Percentiles rank a stretch among this genome's conserved stretches.
Evolutionary conservation across 2,888 invertebrate species (phyloP).

Genomic region (Antheraea assamensis): DNA sequence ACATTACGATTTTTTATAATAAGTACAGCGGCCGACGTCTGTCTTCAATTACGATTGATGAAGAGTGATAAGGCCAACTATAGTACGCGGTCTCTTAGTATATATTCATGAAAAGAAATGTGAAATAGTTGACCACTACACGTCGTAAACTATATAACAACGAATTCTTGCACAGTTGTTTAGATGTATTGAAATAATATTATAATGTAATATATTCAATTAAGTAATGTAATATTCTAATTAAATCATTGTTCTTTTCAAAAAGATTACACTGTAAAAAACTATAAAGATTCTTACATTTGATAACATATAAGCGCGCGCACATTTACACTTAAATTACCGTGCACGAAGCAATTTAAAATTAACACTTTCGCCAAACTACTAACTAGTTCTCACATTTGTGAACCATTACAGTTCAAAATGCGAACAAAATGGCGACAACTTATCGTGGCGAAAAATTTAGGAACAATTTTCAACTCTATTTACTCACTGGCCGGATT

Average conservation of each 20-base stretch:
- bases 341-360: not conserved
- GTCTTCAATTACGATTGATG: not conserved
- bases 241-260: not conserved
- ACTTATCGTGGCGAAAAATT: not conserved
- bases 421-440: not conserved
- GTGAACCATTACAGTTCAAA: not conserved
- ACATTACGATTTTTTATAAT: not conserved
- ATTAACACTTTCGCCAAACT: slow-evolving; percentile 7
- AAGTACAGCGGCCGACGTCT: not conserved
- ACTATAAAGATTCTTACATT: not conserved
- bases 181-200: no score
- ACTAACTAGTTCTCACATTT: slow-evolving; percentile 5
- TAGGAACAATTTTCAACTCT: slow-evolving; percentile 1
- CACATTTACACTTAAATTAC: not conserved
- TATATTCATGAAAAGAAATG: no score
- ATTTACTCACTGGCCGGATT: not conserved
- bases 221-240: not conserved
- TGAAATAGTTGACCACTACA: no score
- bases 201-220: not conserved
- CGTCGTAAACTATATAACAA: no score
- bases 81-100: no score
- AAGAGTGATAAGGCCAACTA: not conserved
- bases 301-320: not conserved
- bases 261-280: not conserved
- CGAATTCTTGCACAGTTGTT: no score